Percentiles rank a stretch among this genome's conserved stretches.
Conservation (phyloP, 2,888 invertebrate species). For the Limnephilus lunatus region DNA sequence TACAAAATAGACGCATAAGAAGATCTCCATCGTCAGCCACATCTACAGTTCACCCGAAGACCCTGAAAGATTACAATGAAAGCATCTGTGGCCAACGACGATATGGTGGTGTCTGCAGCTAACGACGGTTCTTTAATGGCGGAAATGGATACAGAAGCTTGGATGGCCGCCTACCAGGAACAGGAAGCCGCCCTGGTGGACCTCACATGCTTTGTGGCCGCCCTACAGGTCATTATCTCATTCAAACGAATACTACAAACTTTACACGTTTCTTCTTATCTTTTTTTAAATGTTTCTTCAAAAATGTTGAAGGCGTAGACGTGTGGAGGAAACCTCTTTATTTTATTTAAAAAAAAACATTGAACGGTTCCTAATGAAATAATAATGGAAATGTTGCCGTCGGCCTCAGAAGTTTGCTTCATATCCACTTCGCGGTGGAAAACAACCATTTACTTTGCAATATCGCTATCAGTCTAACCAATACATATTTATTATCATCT, state of each 20-base stretch:
- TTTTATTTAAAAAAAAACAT: constrained; percentile 28
- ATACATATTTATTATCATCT: neutral
- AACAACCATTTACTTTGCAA: constrained; percentile 2
- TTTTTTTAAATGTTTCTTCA: neutral
- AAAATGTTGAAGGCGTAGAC: neutral
- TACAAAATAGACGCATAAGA: constrained; percentile 41
- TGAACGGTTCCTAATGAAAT: constrained; percentile 14
- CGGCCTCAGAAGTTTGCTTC: constrained; percentile 9
- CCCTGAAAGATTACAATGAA: constrained; percentile 28
- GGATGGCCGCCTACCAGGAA: constrained; percentile 55
- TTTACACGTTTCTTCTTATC: neutral
- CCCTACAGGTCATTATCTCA: constrained; percentile 62
- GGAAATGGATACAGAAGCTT: constrained; percentile 35
- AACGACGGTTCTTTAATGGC: constrained; percentile 29
- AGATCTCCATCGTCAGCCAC: neutral
- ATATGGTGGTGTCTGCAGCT: constrained; percentile 39
- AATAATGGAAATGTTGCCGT: neutral
- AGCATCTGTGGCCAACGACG: constrained; percentile 41
- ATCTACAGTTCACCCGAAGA: neutral
- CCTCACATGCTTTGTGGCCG: constrained; percentile 60
- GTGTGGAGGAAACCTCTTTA: neutral
- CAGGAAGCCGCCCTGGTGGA: constrained; percentile 63
- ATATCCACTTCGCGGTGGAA: neutral
- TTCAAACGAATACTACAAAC: neutral
- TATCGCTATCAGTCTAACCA: neutral